Base-by-base conservation (phyloP, 1,140 invertebrate genomes). In the Bicyclus anynana region DNA sequence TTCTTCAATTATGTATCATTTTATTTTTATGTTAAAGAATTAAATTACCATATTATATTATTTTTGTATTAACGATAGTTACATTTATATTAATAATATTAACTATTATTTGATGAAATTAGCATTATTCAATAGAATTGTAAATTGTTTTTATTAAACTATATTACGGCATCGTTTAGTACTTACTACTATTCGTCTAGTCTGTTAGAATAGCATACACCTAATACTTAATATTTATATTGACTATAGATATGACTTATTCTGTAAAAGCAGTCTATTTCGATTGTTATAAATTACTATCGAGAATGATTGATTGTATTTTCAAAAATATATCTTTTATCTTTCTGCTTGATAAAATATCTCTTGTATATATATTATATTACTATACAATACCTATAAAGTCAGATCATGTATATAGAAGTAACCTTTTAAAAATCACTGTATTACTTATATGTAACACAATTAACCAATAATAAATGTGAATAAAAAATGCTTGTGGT, bases 381-480 rank as follows among this genome's bases (percentile, higher is more conserved):
- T 29, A 35, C 38, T 54, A 47, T 26, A 47, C 5, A 7, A 17
- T 47, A 47, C 27, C 20, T 44, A 44, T 44, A 20, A 44, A 44
- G 1, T 20, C 12, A 27, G 33, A 49, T 44, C 27, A 46, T 61
- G 59, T 61, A 61, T 55, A 61, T 61, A 61, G 21, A 53, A 14
- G 23, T 61, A 61, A 51, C 47, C 53, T 37, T 33, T 59, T 40
- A 49, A 50, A 54, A 37, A 54, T 76, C 73, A 74, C 69, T 84
- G 80, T 83, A 83, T 70, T 72, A 74, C 64, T 73, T 70, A 62
- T 74, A 78, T 87, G 77, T 82, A 82, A 83, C 79, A 84, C 75
- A 71, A 84, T 66, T 87, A 85, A 82, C 64, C 70, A 87, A 84
- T 87, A 85, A 89, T 87, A 85, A 89, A 88, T 85, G 80, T 86